Evolutionary conservation across 2,888 invertebrate genomes (phyloP).

Genomic region (Chalcis sispes): DNA sequence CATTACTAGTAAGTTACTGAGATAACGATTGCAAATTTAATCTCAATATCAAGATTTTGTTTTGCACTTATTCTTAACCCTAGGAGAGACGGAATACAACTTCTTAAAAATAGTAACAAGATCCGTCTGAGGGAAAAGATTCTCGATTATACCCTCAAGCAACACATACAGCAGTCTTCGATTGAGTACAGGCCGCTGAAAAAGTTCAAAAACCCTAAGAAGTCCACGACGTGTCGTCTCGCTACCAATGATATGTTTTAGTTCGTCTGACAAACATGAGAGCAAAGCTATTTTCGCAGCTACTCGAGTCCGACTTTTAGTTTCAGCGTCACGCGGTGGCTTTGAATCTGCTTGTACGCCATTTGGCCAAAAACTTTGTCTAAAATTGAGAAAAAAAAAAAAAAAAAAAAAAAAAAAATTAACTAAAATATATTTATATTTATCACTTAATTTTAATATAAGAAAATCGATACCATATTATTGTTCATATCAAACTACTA

Average conservation of each 20-base stretch:
- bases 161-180: constrained; percentile 89
- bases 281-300: constrained; percentile 91
- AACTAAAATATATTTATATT: background rate
- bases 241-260: constrained; percentile 92
- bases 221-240: constrained; percentile 91
- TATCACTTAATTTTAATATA: constrained; percentile 2
- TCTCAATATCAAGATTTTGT: constrained; percentile 64
- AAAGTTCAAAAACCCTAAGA: constrained; percentile 89
- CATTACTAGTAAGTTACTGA: background rate
- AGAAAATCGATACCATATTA: background rate
- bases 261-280: constrained; percentile 91
- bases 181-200: constrained; percentile 91
- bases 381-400: constrained; percentile 63
- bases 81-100: constrained; percentile 83
- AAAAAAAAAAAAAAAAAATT: no score
- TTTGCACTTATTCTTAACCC: constrained; percentile 68
- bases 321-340: constrained; percentile 78
- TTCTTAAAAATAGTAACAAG: constrained; percentile 84
- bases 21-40: background rate
- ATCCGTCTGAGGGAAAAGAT: constrained; percentile 88
- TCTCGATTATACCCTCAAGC: constrained; percentile 87
- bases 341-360: constrained; percentile 78
- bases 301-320: constrained; percentile 86
- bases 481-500: background rate
- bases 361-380: constrained; percentile 81